These are phyloP conservation scores for Sebastolobus alascanus DNA, from an alignment of 2,797 vertebrate genomes.

Conservation along the genomic window DNA sequence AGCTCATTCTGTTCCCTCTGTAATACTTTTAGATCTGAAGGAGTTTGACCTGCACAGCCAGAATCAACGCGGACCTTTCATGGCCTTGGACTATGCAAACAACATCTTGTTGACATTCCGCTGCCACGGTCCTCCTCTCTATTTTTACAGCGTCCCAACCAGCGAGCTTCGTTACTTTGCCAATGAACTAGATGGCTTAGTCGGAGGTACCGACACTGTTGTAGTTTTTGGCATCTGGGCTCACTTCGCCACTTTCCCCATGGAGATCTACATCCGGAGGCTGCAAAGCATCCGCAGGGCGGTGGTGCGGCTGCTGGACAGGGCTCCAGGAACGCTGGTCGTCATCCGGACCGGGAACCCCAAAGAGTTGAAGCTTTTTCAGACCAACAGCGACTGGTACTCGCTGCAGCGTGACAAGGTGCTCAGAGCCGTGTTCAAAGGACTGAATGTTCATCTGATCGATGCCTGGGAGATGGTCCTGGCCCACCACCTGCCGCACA, in stretches of 20 bases:
- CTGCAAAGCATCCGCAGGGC: constrained; percentile 75
- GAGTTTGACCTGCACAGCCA: constrained; percentile 89
- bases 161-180: constrained; percentile 90
- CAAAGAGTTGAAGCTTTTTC: constrained; percentile 87
- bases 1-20: not conserved
- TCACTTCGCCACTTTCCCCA: constrained; percentile 91
- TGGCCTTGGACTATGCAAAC: constrained; percentile 88
- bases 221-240: no score
- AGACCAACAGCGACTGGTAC: no score
- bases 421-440: no score
- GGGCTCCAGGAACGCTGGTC: not conserved
- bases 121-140: constrained; percentile 92
- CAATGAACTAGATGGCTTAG: constrained; percentile 89
- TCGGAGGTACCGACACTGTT: constrained; percentile 88
- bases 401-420: no score
- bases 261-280: constrained; percentile 90
- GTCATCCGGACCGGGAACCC: constrained; percentile 82
- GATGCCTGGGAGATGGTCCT: no score
- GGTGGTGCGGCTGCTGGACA: not conserved
- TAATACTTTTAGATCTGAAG: constrained; percentile 83
- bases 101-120: constrained; percentile 89
- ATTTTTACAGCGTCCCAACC: constrained; percentile 83
- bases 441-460: no score
- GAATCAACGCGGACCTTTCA: constrained; percentile 88
- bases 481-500: no score